Evolutionary conservation across 2,797 vertebrate species (phyloP).

Genomic region (Chrysocyon brachyurus): DNA sequence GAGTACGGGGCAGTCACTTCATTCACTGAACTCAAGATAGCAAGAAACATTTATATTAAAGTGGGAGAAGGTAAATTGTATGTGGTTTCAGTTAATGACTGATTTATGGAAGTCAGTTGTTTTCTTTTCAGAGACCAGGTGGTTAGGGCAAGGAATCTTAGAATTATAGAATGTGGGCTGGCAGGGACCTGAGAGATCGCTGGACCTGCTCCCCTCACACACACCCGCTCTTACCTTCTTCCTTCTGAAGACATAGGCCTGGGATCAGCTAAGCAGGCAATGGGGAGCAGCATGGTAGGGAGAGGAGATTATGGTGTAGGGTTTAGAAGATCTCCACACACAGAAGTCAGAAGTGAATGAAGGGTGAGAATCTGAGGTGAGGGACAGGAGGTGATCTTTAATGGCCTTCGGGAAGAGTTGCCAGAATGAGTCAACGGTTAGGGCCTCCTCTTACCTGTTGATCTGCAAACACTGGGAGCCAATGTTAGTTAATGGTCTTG

Average conservation of each 20-base stretch:
- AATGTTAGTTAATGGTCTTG: background rate
- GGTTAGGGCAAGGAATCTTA: background rate
- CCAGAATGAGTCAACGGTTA: background rate
- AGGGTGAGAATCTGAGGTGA: background rate
- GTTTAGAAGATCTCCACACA: background rate
- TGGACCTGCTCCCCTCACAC: background rate
- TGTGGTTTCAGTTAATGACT: slow-evolving; percentile 15
- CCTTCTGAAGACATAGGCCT: background rate
- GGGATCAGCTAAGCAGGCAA: background rate
- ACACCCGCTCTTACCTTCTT: background rate
- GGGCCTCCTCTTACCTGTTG: background rate
- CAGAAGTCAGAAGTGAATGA: background rate
- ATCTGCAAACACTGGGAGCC: slow-evolving; percentile 38
- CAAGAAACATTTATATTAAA: slow-evolving; percentile 97
- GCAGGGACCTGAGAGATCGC: background rate
- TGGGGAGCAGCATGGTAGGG: background rate
- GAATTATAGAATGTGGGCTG: background rate
- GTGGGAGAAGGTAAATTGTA: slow-evolving; percentile 96
- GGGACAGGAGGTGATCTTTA: background rate
- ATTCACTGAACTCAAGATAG: slow-evolving; percentile 97
- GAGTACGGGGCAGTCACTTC: slow-evolving; percentile 96
- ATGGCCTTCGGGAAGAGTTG: background rate
- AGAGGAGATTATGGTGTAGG: background rate
- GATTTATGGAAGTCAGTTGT: background rate
- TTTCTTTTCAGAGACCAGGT: slow-evolving; percentile 57